Evolutionary conservation across 53 echinoderm and acorn worm genomes (phyloP), one percentile per base, ranked within the genome.

Genomic region (Temnopleurus reevesii): DNA sequence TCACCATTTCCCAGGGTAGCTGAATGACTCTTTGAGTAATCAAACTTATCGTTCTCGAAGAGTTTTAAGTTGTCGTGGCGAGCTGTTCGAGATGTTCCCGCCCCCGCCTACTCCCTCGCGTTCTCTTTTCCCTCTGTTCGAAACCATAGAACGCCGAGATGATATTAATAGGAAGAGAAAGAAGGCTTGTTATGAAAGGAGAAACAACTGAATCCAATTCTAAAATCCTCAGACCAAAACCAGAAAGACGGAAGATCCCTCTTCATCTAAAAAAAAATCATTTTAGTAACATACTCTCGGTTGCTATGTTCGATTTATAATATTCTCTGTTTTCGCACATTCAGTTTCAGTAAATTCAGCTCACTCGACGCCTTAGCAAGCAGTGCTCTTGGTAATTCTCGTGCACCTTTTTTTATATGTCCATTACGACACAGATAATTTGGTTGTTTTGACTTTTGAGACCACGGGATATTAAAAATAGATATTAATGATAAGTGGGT

Each of bases 1-100:
- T 79, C 79, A 79, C 29, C 26, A 13, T 30, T n/a, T 30, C 79
- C 79, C 47, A 49, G 79, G 79, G 46, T 26, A 28, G 79, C 47
- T 28, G 3, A 28, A 79, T 79, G 79, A 49, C 28, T 49, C 79
- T 49, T 46, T 46, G 79, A 49, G 79, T 79, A 71, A 71, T 71
- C 71, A 71, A 71, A 71, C 36, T 71, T 71, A 38, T 71, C n/a
- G n/a, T n/a, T n/a, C n/a, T n/a, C n/a, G n/a, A n/a, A 71, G 71
- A 41, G 71, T n/a, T 38, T 35, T 71, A 38, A 71, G 71, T 71
- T 71, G 41, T 71, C 71, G 71, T 71, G 41, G 30, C 58, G 24
- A 58, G 58, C 26, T 58, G 58, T 58, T 58, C n/a, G 27, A 64
- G 71, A n/a, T 71, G 35, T 23, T 41, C 21, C n/a, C 71, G 41